Conservation (phyloP, 2,888 invertebrate genomes). For the Gymnosoma rotundatum region DNA sequence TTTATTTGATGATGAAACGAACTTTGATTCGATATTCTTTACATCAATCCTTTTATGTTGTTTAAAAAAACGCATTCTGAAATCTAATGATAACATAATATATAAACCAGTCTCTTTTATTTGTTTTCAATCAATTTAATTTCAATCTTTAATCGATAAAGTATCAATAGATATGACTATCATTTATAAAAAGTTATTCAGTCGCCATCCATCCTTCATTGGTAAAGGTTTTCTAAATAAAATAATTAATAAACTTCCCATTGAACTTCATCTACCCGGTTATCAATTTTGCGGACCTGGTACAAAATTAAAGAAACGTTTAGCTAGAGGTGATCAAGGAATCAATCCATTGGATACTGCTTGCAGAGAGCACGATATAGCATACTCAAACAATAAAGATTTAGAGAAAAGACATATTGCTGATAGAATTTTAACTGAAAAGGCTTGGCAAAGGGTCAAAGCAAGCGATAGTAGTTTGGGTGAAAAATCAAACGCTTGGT, state of each 20-base stretch:
- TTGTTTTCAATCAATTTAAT: too few species aligned
- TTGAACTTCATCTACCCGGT: background rate
- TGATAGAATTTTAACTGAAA: slow-evolving; percentile 48
- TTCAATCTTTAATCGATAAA: slow-evolving; percentile 10
- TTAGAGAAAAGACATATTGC: slow-evolving; percentile 34
- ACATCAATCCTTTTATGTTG: slow-evolving; percentile 12
- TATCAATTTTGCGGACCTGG: too few species aligned
- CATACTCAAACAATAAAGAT: slow-evolving; percentile 48
- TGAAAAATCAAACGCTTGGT: slow-evolving; percentile 30
- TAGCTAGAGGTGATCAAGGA: slow-evolving; percentile 72
- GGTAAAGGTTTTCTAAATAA: background rate
- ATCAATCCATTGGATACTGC: slow-evolving; percentile 72
- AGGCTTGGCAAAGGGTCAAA: slow-evolving; percentile 51
- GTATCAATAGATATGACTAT: slow-evolving; percentile 17
- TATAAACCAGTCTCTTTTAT: background rate
- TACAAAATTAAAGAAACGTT: slow-evolving; percentile 25
- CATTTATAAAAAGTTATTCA: slow-evolving; percentile 6
- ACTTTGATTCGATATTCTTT: slow-evolving; percentile 10
- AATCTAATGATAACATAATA: slow-evolving; percentile 20
- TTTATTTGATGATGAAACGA: slow-evolving; percentile 4
- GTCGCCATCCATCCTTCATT: slow-evolving; percentile 1
- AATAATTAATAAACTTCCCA: slow-evolving; percentile 12
- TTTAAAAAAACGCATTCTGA: slow-evolving; percentile 22
- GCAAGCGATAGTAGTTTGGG: slow-evolving; percentile 21
- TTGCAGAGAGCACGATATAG: slow-evolving; percentile 70